phyloP scores from a whole-genome alignment of 53 echinoderm and acorn worm genomes.

The Crossaster papposus region DNA sequence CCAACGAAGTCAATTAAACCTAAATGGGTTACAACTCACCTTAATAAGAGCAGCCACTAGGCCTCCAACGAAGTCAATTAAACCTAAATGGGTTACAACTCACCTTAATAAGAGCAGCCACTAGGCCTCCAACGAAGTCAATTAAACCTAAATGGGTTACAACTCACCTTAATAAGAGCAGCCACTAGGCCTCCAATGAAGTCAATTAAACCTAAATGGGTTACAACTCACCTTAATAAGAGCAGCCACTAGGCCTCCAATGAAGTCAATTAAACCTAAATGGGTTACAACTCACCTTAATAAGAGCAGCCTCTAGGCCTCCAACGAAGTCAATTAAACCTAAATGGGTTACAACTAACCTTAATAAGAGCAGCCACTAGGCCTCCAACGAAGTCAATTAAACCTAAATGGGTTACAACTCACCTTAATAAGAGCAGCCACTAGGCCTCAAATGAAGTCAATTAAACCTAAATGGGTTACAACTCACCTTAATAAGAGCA shows the following conservation, averaged over 20 bases:
- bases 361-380: constrained; percentile 59
- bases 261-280: no score
- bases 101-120: constrained; percentile 71
- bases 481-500: constrained; percentile 76
- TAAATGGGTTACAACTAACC: constrained; percentile 67
- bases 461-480: no score
- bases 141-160: no score
- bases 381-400: no score
- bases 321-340: no score
- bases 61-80: no score
- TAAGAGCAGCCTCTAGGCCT: constrained; percentile 38
- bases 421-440: constrained; percentile 71
- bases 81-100: constrained; percentile 26
- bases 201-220: no score
- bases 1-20: no score
- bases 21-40: constrained; percentile 68
- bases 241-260: neutral
- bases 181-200: no score
- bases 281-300: constrained; percentile 72
- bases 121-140: no score
- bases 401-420: constrained; percentile 26
- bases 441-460: no score
- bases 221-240: constrained; percentile 76
- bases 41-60: constrained; percentile 59
- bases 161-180: constrained; percentile 76